Percentiles rank a stretch among this genome's conserved stretches.
Conservation (phyloP, 1,140 invertebrate genomes). For the Reticulitermes speratus region DNA sequence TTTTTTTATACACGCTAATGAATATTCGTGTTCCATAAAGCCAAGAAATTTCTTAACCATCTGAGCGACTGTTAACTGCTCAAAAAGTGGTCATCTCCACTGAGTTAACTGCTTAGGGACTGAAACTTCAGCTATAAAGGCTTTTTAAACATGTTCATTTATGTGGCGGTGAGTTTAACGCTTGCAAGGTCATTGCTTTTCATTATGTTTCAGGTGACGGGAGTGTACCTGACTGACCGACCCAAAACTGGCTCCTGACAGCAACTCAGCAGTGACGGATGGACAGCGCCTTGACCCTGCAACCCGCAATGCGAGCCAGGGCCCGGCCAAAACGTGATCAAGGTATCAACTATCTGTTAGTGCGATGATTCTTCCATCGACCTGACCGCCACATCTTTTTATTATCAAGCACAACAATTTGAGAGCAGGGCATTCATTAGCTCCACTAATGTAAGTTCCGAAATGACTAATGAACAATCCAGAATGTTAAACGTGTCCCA, state of each 20-base stretch:
- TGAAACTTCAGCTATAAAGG: no score
- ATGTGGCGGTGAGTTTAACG: background rate
- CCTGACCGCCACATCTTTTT: background rate
- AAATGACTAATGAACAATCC: background rate
- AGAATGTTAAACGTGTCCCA: background rate
- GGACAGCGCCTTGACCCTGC: constrained; percentile 10
- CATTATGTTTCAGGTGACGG: background rate
- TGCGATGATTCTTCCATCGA: background rate
- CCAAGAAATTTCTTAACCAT: no score
- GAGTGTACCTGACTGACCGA: constrained; percentile 1
- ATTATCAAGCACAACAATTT: constrained; percentile 14
- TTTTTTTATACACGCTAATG: no score
- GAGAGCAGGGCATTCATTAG: constrained; percentile 8
- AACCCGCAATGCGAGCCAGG: constrained; percentile 1
- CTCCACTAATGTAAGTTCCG: constrained; percentile 10
- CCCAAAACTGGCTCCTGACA: background rate
- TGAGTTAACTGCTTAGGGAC: no score
- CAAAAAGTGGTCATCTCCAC: no score
- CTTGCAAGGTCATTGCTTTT: background rate
- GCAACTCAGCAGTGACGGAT: background rate
- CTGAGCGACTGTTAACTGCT: no score
- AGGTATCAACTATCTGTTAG: constrained; percentile 6
- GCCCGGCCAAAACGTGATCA: constrained; percentile 7
- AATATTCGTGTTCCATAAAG: no score
- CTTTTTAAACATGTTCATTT: no score